These are phyloP conservation scores for Poecile atricapillus DNA, from an alignment of 2,113 vertebrate species.

Conservation along the genomic window DNA sequence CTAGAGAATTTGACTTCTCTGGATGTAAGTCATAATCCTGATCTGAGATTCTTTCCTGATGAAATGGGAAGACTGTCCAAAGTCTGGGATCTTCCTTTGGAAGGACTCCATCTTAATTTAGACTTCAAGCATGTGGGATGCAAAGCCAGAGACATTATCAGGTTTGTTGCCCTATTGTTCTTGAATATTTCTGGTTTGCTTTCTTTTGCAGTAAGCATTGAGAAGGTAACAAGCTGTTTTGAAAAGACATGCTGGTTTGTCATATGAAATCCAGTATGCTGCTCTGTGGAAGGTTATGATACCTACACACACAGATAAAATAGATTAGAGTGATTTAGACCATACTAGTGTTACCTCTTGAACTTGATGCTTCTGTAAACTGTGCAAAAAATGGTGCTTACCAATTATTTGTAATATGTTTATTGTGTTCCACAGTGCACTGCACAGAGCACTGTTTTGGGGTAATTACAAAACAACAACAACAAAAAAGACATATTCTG, in stretches of 20 bases:
- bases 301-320: not conserved
- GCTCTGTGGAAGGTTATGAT: not conserved
- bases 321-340: not conserved
- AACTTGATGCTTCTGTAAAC: not conserved
- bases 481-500: not conserved
- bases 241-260: not conserved
- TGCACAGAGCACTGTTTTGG: not conserved
- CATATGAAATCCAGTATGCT: not conserved
- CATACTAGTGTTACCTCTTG: not conserved
- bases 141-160: slow-evolving; percentile 95
- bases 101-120: slow-evolving; percentile 88
- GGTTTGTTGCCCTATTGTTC: slow-evolving; percentile 70
- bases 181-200: not conserved
- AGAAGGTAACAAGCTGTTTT: not conserved
- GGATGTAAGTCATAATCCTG: slow-evolving; percentile 88
- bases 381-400: not conserved
- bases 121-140: slow-evolving; percentile 91
- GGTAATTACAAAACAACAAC: not conserved
- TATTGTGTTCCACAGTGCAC: not conserved
- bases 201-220: not conserved
- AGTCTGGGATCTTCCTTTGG: slow-evolving; percentile 95
- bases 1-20: slow-evolving; percentile 90
- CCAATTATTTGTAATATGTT: not conserved
- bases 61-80: slow-evolving; percentile 92
- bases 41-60: slow-evolving; percentile 87